Evolutionary conservation across 2,113 vertebrate species (phyloP).

Genomic region (Actenoides lindsayi): DNA sequence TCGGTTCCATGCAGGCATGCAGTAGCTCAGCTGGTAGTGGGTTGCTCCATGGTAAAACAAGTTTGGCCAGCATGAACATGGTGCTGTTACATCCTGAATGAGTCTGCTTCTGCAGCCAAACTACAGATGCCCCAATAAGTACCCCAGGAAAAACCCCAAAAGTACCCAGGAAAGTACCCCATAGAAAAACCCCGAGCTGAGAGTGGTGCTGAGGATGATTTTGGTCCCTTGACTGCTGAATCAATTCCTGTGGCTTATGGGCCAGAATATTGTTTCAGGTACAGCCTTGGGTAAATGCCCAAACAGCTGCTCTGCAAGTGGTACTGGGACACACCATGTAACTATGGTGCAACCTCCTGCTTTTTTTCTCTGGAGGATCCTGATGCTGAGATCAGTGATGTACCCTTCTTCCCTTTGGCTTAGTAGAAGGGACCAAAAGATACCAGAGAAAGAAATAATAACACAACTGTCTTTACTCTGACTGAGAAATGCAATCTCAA

Average conservation of each 20-base stretch:
- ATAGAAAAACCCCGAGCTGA: background rate
- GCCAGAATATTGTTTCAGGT: background rate
- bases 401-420: background rate
- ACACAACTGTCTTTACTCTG: background rate
- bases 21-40: accelerated
- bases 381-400: background rate
- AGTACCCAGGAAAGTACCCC: too few relatives aligned
- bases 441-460: background rate
- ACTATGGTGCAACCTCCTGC: background rate
- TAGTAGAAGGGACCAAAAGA: background rate
- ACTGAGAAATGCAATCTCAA: background rate
- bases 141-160: too few relatives aligned
- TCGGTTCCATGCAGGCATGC: accelerated
- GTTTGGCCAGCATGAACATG: background rate
- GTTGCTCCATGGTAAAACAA: background rate
- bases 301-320: background rate
- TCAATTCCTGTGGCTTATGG: background rate
- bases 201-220: background rate
- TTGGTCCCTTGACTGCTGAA: background rate
- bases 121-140: background rate
- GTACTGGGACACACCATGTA: background rate
- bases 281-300: background rate
- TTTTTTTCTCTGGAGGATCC: background rate
- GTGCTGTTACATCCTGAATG: background rate
- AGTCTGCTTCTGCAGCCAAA: background rate